These are phyloP conservation scores for Osmerus eperlanus DNA, from an alignment of 2,113 vertebrate species.

Conservation along the genomic window DNA sequence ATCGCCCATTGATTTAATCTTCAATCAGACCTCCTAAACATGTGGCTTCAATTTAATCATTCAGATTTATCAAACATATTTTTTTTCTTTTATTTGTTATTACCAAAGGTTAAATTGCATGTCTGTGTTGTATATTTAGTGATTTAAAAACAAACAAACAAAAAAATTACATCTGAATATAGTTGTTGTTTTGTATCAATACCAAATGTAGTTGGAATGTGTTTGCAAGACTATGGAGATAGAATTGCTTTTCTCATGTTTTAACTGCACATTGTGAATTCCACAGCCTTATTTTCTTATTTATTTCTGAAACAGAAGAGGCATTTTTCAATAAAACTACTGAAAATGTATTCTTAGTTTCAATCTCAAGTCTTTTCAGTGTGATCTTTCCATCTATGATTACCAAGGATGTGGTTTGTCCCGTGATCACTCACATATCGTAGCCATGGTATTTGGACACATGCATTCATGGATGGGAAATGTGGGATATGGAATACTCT, in stretches of 20 bases:
- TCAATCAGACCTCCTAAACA: conserved; percentile 53
- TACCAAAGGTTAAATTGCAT: conserved; percentile 95
- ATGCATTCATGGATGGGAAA: too few species aligned
- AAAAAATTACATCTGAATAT: conserved; percentile 75
- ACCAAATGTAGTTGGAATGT: conserved; percentile 91
- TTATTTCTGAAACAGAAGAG: conserved; percentile 99
- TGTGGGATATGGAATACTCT: too few species aligned
- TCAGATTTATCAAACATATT: background rate
- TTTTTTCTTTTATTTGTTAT: conserved; percentile 48
- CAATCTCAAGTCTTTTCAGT: conserved; percentile 21
- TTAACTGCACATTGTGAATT: conserved; percentile 99
- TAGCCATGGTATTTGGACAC: too few species aligned
- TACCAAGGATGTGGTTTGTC: too few species aligned
- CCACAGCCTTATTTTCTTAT: conserved; percentile 99
- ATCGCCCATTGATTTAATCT: conserved; percentile 22
- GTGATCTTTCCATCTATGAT: background rate
- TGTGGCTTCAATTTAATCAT: conserved; percentile 73
- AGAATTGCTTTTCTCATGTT: conserved; percentile 97
- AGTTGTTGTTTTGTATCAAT: conserved; percentile 78
- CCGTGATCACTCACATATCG: too few species aligned
- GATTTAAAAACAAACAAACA: conserved; percentile 55
- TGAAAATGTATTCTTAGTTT: conserved; percentile 84
- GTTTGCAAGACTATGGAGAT: conserved; percentile 95
- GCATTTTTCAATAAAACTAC: conserved; percentile 99
- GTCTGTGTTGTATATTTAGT: conserved; percentile 99